phyloP scores from a whole-genome alignment of 2,797 vertebrate genomes.

The Sphenodon punctatus region DNA sequence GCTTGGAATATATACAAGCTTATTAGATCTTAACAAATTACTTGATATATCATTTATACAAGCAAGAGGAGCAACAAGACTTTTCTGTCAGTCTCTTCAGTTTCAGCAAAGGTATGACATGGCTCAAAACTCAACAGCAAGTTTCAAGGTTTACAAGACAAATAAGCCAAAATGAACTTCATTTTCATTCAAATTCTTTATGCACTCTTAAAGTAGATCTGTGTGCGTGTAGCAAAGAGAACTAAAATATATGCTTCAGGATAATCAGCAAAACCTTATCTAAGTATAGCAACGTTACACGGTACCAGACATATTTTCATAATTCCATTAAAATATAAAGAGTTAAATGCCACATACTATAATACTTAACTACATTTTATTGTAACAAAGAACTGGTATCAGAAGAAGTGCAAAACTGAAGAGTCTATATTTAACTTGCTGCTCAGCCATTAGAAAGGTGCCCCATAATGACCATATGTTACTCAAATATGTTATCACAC shows the following conservation, averaged over 20 bases:
- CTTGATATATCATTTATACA: too few species aligned
- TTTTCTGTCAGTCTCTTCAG: neutral
- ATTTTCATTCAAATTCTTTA: neutral
- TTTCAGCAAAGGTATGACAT: neutral
- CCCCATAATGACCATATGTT: slow-evolving; percentile 83
- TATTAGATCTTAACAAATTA: too few species aligned
- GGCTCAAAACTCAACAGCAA: neutral
- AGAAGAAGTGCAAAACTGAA: slow-evolving; percentile 66
- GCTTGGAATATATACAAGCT: neutral
- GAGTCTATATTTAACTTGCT: slow-evolving; percentile 80
- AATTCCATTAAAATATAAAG: slow-evolving; percentile 43
- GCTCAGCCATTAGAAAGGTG: slow-evolving; percentile 83
- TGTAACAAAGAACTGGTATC: slow-evolving; percentile 72
- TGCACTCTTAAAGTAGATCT: neutral
- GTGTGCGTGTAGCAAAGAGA: neutral
- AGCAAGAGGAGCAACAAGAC: neutral
- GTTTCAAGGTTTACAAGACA: neutral
- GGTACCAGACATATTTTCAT: neutral
- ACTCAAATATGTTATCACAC: slow-evolving; percentile 85
- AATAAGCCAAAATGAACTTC: neutral
- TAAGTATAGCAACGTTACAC: neutral
- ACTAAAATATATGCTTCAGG: neutral
- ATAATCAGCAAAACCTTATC: neutral
- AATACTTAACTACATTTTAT: slow-evolving; percentile 65
- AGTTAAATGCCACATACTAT: slow-evolving; percentile 8